Base-by-base conservation (phyloP, 2,797 vertebrate genomes). In the Bovichtus diacanthus region DNA sequence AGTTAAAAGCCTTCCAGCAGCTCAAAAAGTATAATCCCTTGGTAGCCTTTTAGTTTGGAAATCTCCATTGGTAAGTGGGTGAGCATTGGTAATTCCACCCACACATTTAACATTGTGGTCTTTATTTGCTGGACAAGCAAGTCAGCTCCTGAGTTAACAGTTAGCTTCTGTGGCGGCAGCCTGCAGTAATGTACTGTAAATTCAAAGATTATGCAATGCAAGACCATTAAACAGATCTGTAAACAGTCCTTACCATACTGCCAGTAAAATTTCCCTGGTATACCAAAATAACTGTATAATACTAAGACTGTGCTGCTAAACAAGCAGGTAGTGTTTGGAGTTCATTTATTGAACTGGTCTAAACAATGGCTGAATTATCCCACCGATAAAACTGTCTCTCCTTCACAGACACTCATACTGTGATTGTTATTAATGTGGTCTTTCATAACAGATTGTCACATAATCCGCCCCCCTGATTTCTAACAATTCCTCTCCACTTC, bases 401-500 rank as follows among this genome's bases (percentile, higher is more conserved):
- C 11, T 11, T 54, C 11, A 19, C 46, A 66, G 18, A 34, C 31
- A 19, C 53, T 50, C 29, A 46, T 9, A 53, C 56, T 41, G 16
- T 41, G 46, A 67, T 49, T 75, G 59, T 50, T 69, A 68, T 59
- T 59, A 10, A 72, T 65, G 41, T 21, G 23, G 49, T 51, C 41
- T 70, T 78, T 51, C 15, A 25, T 21, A 56, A 44, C 38, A 60
- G 34, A 76, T 3, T 25, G 21, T 38, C 34, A 53, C 25, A 49
- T 49, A 60, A 79, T 85, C 78, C 62, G 7, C 43, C 62, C 65
- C 29, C n/a, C 46, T 43, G 34, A 65, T 60, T 76, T 46, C 27
- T 44, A 55, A 74, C 56, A 61, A 59, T 58, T 9, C 16, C 12
- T 47, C 51, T 71, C 21, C 31, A 63, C 34, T 72, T 69, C 46